These are phyloP conservation scores for Coelinius sp. DNA, from an alignment of 2,888 invertebrate genomes.

Conservation along the genomic window DNA sequence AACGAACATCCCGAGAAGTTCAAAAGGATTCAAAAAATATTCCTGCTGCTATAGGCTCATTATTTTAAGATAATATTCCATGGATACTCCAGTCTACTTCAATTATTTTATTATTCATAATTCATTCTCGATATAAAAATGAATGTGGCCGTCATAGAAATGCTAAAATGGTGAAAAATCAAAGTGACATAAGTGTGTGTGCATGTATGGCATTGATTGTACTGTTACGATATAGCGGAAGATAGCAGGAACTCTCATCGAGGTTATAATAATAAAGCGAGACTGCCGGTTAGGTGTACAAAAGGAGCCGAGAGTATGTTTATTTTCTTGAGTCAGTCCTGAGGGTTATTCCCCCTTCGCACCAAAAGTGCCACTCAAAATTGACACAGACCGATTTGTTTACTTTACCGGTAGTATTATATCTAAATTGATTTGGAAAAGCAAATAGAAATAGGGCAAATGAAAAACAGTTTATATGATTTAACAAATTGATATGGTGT, in stretches of 20 bases:
- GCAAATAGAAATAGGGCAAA: neutral
- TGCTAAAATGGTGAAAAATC: constrained; percentile 34
- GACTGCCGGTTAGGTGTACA: constrained; percentile 47
- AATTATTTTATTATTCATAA: too few relatives aligned
- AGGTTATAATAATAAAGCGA: constrained; percentile 53
- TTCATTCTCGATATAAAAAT: neutral
- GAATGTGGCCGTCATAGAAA: neutral
- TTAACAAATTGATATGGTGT: neutral
- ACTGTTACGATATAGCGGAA: constrained; percentile 9
- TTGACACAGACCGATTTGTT: constrained; percentile 41
- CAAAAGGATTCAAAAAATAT: too few relatives aligned
- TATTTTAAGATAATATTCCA: too few relatives aligned
- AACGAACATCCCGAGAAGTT: too few relatives aligned
- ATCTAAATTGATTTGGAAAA: neutral
- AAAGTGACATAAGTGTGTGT: constrained; percentile 53
- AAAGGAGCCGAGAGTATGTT: constrained; percentile 54
- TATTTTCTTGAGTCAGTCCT: constrained; percentile 59
- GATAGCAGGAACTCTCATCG: constrained; percentile 7
- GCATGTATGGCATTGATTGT: constrained; percentile 58
- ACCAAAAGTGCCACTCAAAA: constrained; percentile 14
- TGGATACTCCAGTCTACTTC: too few relatives aligned
- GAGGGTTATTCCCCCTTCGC: constrained; percentile 48
- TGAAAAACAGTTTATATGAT: neutral
- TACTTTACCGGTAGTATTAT: neutral
- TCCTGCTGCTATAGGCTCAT: too few relatives aligned